Conservation (phyloP, 1,140 invertebrate species). For the Polypedilum pembai region DNA sequence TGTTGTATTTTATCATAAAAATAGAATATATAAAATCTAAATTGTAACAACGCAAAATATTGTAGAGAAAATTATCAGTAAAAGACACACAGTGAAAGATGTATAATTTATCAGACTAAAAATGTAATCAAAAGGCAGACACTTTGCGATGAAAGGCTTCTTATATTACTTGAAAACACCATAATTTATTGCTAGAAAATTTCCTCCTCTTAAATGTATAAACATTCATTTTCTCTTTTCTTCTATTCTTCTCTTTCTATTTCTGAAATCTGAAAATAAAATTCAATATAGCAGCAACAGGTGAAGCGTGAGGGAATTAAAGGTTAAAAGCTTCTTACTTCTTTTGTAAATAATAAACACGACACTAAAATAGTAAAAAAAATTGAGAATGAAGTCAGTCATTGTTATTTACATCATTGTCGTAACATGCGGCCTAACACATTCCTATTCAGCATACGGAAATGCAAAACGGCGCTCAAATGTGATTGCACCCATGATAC, state of each 20-base stretch:
- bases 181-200: background rate
- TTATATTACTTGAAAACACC: background rate
- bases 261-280: background rate
- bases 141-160: background rate
- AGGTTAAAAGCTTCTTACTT: background rate
- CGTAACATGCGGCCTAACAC: background rate
- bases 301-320: slow-evolving; percentile 16
- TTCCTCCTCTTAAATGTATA: background rate
- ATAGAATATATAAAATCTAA: no score
- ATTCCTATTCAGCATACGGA: background rate
- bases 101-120: no score
- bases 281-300: slow-evolving; percentile 4
- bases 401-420: background rate
- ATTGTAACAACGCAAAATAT: no score
- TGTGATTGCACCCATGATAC: slow-evolving; percentile 3
- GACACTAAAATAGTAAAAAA: background rate
- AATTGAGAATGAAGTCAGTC: background rate
- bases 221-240: background rate
- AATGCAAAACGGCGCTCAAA: slow-evolving; percentile 5
- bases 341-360: background rate
- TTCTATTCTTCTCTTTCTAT: background rate
- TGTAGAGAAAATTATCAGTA: no score
- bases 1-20: no score
- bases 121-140: no score
- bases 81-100: no score